Percentiles rank a stretch among this genome's conserved stretches.
phyloP scores from a whole-genome alignment of 2,888 invertebrate species.

The Lycophotia porphyrea region DNA sequence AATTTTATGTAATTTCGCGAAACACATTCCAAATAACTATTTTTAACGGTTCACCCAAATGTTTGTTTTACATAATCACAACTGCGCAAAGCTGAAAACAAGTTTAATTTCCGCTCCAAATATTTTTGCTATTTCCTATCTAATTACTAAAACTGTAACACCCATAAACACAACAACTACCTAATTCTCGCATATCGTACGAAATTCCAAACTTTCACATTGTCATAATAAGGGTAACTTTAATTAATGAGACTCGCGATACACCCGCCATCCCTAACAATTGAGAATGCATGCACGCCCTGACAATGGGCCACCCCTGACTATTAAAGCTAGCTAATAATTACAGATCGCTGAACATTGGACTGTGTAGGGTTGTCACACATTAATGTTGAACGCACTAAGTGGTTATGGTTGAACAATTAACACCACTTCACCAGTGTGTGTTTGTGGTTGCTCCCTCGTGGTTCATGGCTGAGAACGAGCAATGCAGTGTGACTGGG shows the following conservation, averaged over 20 bases:
- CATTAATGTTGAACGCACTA: slow-evolving; percentile 38
- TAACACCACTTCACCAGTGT: slow-evolving; percentile 11
- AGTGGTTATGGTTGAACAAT: slow-evolving; percentile 49
- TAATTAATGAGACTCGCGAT: slow-evolving; percentile 51
- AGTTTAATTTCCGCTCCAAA: slow-evolving; percentile 11
- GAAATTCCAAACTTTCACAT: slow-evolving; percentile 21
- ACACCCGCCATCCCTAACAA: slow-evolving; percentile 25
- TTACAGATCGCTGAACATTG: slow-evolving; percentile 55
- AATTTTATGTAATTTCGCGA: too few relatives aligned
- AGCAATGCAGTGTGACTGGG: not conserved
- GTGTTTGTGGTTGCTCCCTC: slow-evolving; percentile 15
- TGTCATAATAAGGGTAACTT: slow-evolving; percentile 46
- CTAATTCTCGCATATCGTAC: slow-evolving; percentile 21
- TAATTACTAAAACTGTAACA: slow-evolving; percentile 28
- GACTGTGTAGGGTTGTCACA: slow-evolving; percentile 46
- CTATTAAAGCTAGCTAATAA: slow-evolving; percentile 60
- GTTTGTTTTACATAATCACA: not conserved
- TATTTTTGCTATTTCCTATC: not conserved
- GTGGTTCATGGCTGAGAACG: not conserved
- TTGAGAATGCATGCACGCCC: slow-evolving; percentile 41
- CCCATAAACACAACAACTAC: not conserved
- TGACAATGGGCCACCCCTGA: slow-evolving; percentile 45
- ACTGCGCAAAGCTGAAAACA: not conserved
- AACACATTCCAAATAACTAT: not conserved
- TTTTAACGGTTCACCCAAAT: not conserved